Evolutionary conservation across 2,113 vertebrate species (phyloP).

Genomic region (Cebus imitator): DNA sequence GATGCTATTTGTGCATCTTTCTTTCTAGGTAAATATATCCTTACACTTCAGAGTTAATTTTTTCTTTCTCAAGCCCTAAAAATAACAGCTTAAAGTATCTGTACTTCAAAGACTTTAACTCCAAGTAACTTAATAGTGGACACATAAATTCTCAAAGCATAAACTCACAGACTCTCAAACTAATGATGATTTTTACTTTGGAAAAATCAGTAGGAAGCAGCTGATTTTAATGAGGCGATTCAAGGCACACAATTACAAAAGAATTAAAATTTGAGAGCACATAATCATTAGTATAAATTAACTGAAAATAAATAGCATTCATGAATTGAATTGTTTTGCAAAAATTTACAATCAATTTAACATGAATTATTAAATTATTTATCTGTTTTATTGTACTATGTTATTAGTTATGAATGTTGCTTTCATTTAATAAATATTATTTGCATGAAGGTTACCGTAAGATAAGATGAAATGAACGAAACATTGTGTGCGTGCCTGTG

Average conservation of each 20-base stretch:
- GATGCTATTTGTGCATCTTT: neutral
- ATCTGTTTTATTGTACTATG: neutral
- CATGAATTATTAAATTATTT: neutral
- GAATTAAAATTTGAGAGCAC: neutral
- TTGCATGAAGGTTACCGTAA: neutral
- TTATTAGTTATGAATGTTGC: neutral
- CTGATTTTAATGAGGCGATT: neutral
- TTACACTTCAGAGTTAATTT: neutral
- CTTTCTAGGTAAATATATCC: neutral
- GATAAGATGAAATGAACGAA: neutral
- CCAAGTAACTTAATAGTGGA: neutral
- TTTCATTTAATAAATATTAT: neutral
- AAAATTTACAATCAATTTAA: neutral
- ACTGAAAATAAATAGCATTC: neutral
- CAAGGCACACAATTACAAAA: neutral
- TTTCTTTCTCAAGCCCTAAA: neutral
- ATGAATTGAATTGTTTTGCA: neutral
- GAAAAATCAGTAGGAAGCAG: neutral
- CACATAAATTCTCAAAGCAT: neutral
- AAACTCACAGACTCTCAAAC: neutral
- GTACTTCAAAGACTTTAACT: neutral
- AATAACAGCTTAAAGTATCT: neutral
- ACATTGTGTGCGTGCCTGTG: neutral
- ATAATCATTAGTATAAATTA: neutral
- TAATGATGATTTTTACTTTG: neutral